Evolutionary conservation across 2,113 vertebrate genomes (phyloP).

Genomic region (Charina bottae): DNA sequence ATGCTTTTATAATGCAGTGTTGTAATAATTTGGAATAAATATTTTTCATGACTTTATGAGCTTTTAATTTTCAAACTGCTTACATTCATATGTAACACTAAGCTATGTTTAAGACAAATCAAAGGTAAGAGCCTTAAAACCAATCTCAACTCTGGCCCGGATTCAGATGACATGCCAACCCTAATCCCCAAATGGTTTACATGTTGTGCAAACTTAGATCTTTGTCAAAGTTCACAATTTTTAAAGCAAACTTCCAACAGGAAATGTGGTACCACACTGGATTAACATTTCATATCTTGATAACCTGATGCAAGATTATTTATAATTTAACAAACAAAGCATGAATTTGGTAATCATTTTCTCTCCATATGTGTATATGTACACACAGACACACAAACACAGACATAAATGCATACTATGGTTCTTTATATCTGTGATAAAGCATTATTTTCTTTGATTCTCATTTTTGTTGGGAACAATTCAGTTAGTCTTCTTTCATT

Average conservation of each 20-base stretch:
- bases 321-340: slow-evolving; percentile 53
- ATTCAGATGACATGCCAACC: not conserved
- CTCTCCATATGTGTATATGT: no score
- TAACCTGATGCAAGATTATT: slow-evolving; percentile 16
- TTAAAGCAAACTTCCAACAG: slow-evolving; percentile 69
- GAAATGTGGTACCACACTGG: slow-evolving; percentile 49
- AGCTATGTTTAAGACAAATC: not conserved
- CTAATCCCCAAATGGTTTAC: not conserved
- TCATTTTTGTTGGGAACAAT: slow-evolving; percentile 58
- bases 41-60: slow-evolving; percentile 56
- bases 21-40: slow-evolving; percentile 6
- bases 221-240: slow-evolving; percentile 21
- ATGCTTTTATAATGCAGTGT: not conserved
- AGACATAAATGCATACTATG: slow-evolving; percentile 14
- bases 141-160: not conserved
- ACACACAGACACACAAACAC: not conserved
- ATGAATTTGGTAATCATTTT: slow-evolving; percentile 63
- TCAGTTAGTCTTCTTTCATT: slow-evolving; percentile 79
- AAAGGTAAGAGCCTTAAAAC: not conserved
- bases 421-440: slow-evolving; percentile 61
- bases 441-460: slow-evolving; percentile 66
- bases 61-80: slow-evolving; percentile 56
- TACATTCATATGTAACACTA: no score
- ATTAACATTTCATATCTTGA: not conserved
- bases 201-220: not conserved